Evolutionary conservation across 2,888 invertebrate genomes (phyloP).

Genomic region (Cryptops parisi): DNA sequence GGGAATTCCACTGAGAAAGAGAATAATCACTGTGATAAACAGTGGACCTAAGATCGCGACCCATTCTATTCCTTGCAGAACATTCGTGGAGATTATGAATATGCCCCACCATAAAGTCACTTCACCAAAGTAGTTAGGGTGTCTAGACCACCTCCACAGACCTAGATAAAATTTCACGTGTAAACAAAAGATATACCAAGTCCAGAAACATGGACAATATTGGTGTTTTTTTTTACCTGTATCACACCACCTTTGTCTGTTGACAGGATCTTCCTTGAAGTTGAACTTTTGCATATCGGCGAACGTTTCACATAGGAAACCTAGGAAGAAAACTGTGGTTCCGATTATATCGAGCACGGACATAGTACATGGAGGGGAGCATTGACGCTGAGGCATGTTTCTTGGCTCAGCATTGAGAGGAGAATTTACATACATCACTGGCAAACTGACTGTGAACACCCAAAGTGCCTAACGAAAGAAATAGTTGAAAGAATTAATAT

Average conservation of each 20-base stretch:
- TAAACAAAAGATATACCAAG: conserved; percentile 17
- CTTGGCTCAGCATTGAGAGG: conserved; percentile 31
- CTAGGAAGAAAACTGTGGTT: conserved; percentile 66
- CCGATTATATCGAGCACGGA: conserved; percentile 75
- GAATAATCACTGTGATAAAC: conserved; percentile 70
- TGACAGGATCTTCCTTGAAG: conserved; percentile 72
- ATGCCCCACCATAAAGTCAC: conserved; percentile 89
- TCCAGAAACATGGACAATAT: too few relatives aligned
- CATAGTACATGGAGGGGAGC: too few relatives aligned
- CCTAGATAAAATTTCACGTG: too few relatives aligned
- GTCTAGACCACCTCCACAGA: conserved; percentile 72
- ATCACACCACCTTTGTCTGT: conserved; percentile 85
- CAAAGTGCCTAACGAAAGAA: conserved; percentile 42
- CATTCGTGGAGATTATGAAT: conserved; percentile 72
- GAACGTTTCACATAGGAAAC: conserved; percentile 71
- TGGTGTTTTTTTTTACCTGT: conserved; percentile 45
- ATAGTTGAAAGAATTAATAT: background rate
- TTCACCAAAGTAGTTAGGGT: conserved; percentile 92
- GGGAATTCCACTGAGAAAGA: conserved; percentile 83
- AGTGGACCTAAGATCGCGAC: conserved; percentile 70
- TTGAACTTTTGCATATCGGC: conserved; percentile 86
- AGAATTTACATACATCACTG: conserved; percentile 80
- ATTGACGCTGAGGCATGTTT: conserved; percentile 32
- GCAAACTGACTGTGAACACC: conserved; percentile 81
- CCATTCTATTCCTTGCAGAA: conserved; percentile 73